Percentiles rank a stretch among this genome's conserved stretches.
Conservation (phyloP, 2,113 vertebrate species). For the Phalacrocorax pelagicus region DNA sequence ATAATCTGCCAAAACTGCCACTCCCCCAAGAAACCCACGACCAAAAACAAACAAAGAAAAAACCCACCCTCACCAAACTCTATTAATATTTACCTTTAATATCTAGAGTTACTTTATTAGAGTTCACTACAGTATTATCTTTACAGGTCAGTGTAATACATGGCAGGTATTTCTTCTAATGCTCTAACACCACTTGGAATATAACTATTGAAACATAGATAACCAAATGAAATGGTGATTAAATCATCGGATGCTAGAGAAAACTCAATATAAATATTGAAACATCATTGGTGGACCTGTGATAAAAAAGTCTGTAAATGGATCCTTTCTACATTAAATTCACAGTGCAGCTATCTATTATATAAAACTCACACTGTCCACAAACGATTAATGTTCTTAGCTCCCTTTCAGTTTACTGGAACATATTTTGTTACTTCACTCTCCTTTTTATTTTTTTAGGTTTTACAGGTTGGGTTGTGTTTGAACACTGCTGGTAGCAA, state of each 20-base stretch:
- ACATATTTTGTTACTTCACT: background rate
- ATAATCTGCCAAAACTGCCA: background rate
- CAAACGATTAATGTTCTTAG: background rate
- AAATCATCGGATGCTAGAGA: background rate
- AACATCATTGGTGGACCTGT: background rate
- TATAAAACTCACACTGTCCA: background rate
- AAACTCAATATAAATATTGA: background rate
- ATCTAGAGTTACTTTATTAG: background rate
- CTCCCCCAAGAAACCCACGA: background rate
- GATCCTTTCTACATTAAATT: background rate
- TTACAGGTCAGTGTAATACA: background rate
- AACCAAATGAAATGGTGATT: background rate
- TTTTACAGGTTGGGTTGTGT: background rate
- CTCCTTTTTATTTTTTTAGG: background rate
- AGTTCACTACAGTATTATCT: background rate
- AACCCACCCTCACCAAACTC: background rate
- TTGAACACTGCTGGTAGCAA: background rate
- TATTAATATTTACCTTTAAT: background rate
- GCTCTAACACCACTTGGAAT: background rate
- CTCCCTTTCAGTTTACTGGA: background rate
- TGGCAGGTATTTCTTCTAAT: background rate
- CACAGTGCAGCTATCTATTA: background rate
- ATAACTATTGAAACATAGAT: background rate
- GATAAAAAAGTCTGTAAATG: background rate
- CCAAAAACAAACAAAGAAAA: background rate